Evolutionary conservation across 2,888 invertebrate genomes (phyloP), one percentile per base, ranked within the genome.

Genomic region (Epinotia bilunana): DNA sequence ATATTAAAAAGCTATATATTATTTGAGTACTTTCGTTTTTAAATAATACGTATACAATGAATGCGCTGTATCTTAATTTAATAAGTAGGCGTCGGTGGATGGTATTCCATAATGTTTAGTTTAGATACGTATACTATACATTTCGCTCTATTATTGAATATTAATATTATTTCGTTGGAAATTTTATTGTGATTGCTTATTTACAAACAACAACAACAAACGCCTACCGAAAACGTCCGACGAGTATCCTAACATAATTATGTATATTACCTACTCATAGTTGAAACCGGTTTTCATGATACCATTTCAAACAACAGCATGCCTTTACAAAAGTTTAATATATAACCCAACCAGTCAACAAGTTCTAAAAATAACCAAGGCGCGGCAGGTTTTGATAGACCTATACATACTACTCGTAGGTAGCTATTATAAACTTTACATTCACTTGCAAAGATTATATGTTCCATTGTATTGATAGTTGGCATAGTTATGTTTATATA

Each of bases 281-380:
- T 6, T 49, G 20, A 55, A 39, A 67, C 49, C 53, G 67, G 67
- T 57, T 57, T 20, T 23, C 12, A 16, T n/a, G 39, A 18, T 11
- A 18, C 11, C 18, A 28, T 64, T 16, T 18, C 23, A 6, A 16
- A 49, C 20, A 16, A 64, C 64, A 18, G 7, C 3, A 12, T 13
- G 6, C 16, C 63, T 18, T 20, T 43, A 23, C 1, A 62, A 18
- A 46, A 62, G 28, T 53, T 33, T 53, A 49, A 53, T 65, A 39
- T 65, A 28, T 49, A n/a, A 65, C 16, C 23, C 49, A n/a, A 53
- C 16, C 23, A 28, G 49, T 49, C 5, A n/a, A 55, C 12, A 18
- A 55, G 55, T n/a, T 67, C 33, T 55, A 33, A 53, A 65, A 65
- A 65, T 65, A 55, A 33, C 55, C 33, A 28, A n/a, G 18, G 33